Evolutionary conservation across 1,140 invertebrate species (phyloP).

Genomic region (Lasaia peninsularis): DNA sequence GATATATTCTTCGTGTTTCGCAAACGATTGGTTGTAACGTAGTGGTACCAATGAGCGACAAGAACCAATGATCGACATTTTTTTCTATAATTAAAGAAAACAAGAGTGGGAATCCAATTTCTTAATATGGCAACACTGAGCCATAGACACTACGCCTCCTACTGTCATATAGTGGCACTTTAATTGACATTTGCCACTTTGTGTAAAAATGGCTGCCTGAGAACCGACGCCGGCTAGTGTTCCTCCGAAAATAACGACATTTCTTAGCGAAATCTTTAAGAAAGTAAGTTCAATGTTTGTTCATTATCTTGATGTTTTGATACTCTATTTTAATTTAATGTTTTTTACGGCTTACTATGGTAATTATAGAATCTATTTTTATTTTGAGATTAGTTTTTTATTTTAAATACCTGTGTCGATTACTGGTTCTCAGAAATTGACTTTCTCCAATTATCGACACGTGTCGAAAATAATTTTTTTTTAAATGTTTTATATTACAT

Average conservation of each 20-base stretch:
- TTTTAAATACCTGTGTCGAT: slow-evolving; percentile 4
- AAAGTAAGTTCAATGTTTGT: slow-evolving; percentile 10
- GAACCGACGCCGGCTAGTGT: slow-evolving; percentile 10
- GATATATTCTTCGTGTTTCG: too few species aligned
- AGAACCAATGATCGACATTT: too few species aligned
- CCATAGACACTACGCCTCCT: neutral
- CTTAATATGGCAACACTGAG: slow-evolving; percentile 16
- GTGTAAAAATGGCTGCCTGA: slow-evolving; percentile 12
- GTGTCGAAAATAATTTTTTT: slow-evolving; percentile 19
- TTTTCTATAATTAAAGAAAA: slow-evolving; percentile 11
- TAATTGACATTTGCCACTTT: slow-evolving; percentile 4
- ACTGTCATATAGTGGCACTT: slow-evolving; percentile 15
- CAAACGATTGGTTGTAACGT: too few species aligned
- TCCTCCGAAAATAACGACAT: slow-evolving; percentile 9
- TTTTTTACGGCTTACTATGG: slow-evolving; percentile 4
- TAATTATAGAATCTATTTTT: slow-evolving; percentile 1
- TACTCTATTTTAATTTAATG: slow-evolving; percentile 1
- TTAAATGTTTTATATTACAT: slow-evolving; percentile 3
- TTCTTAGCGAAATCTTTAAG: slow-evolving; percentile 13
- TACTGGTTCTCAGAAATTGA: slow-evolving; percentile 14
- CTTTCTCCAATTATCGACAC: slow-evolving; percentile 15
- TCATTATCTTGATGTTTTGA: slow-evolving; percentile 11
- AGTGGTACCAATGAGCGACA: too few species aligned
- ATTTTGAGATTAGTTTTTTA: slow-evolving; percentile 12
- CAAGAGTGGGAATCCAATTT: slow-evolving; percentile 16